These are phyloP conservation scores for Tachina grossa DNA, from an alignment of 2,888 invertebrate genomes.

Conservation along the genomic window DNA sequence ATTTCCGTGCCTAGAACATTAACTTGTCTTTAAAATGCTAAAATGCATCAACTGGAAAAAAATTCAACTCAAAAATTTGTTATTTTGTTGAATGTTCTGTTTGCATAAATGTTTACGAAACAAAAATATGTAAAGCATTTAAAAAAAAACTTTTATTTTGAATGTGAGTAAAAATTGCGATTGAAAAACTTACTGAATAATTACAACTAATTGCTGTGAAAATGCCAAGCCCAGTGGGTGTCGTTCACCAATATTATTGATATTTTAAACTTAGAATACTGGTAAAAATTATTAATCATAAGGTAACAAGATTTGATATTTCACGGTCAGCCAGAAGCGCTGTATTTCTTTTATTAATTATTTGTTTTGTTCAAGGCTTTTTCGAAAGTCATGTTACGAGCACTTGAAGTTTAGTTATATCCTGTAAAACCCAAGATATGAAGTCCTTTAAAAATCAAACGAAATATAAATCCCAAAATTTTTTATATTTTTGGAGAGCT, in stretches of 20 bases:
- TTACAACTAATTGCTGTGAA: background rate
- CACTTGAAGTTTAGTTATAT: too few relatives aligned
- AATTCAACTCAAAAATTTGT: background rate
- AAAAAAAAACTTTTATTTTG: background rate
- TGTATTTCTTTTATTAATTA: too few relatives aligned
- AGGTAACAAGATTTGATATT: too few relatives aligned
- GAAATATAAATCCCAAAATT: too few relatives aligned
- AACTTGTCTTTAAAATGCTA: slow-evolving; percentile 27
- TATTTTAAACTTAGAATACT: background rate
- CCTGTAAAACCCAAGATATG: too few relatives aligned
- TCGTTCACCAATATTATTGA: background rate
- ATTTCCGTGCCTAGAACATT: slow-evolving; percentile 66
- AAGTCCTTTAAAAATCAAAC: too few relatives aligned
- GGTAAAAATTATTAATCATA: too few relatives aligned
- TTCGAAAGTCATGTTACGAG: too few relatives aligned
- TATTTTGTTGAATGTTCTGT: slow-evolving; percentile 8
- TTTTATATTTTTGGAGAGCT: too few relatives aligned
- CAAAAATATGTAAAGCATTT: slow-evolving; percentile 28
- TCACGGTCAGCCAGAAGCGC: too few relatives aligned
- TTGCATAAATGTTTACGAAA: background rate
- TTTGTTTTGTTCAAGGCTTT: too few relatives aligned
- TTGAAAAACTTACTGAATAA: slow-evolving; percentile 1
- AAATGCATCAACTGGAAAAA: background rate
- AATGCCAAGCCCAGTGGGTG: slow-evolving; percentile 17
- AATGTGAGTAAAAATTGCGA: background rate